A percentile compares a stretch with the other conserved stretches of the same genome.
Evolutionary conservation across 2,113 vertebrate genomes (phyloP).

Genomic region (Henicopernis longicauda): DNA sequence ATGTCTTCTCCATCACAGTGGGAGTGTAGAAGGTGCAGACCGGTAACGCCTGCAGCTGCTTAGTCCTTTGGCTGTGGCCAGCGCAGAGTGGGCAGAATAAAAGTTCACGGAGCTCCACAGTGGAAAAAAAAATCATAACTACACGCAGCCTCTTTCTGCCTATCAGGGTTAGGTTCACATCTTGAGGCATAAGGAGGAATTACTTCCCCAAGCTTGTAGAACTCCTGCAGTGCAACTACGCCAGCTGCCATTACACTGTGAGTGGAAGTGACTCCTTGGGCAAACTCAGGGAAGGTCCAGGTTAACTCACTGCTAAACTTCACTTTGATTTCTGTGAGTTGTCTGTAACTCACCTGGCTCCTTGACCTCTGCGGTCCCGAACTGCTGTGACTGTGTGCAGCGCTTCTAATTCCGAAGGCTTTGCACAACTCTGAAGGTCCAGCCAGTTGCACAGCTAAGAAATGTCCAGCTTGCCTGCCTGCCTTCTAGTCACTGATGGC

Average conservation of each 20-base stretch:
- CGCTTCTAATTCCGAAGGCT: not conserved
- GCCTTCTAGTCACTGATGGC: accelerated
- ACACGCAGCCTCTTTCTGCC: not conserved
- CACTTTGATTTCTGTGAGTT: not conserved
- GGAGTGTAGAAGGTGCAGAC: not conserved
- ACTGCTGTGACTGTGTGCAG: not conserved
- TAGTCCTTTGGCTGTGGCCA: not conserved
- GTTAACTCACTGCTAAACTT: not conserved
- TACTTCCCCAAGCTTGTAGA: not conserved
- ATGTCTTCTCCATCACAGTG: not conserved
- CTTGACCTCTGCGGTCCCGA: not conserved
- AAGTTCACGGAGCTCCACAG: not conserved
- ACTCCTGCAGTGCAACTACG: not conserved
- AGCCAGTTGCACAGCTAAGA: not conserved
- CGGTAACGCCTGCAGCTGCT: not conserved
- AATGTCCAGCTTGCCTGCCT: not conserved
- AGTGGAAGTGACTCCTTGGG: not conserved
- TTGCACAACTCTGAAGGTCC: not conserved
- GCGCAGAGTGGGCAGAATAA: not conserved
- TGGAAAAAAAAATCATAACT: not conserved
- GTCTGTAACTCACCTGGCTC: not conserved
- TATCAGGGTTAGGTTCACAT: not conserved
- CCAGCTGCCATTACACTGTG: not conserved
- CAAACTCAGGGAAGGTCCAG: not conserved
- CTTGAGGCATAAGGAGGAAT: not conserved